Base-by-base conservation (phyloP, 2,888 invertebrate species). In the Herminia tarsipennalis region DNA sequence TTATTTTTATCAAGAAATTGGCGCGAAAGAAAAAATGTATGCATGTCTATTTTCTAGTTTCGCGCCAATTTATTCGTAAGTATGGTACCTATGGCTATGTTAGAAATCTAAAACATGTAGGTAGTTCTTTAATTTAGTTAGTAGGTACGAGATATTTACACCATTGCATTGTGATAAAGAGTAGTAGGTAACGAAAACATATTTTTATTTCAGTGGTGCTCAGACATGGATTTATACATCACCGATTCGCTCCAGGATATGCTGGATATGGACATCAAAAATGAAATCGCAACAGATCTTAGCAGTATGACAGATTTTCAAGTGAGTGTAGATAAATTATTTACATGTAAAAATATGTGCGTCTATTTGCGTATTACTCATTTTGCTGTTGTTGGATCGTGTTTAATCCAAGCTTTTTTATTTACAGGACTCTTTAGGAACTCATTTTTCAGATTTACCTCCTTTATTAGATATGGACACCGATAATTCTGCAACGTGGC, bases 201-300 rank as follows among this genome's bases (percentile, higher is more conserved):
- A 10, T 27, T 32, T 36, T 41, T 57, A 43, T 86, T 86, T 18
- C 76, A 93, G 93, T 92, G 89, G 78, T 88, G 92, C 75, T 90
- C 92, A 63, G 92, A 92, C 69, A 93, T 93, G 82, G 94, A 94
- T 78, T 88, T 94, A 54, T 94, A 93, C 69, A 93, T 94, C 76
- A 93, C 94, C 20, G 94, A 94, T 78, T 96, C 96, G 36, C 93
- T 97, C 73, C 96, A 97, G 82, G 97, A 98, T 76, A 96, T 97
- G 95, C 93, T 98, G 58, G 97, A 97, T 76, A 95, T 96, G 82
- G 98, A 97, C 78, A 96, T 98, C 54, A 96, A 96, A 78, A 94
- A 95, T 60, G 97, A 97, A 86, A 96, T 96, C 66, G 97, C 96
- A 54, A 95, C 95, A 40, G 94, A 96, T 45, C 94, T 96, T 33